phyloP scores from a whole-genome alignment of 2,888 invertebrate genomes.

The Drosophila sordidula region DNA sequence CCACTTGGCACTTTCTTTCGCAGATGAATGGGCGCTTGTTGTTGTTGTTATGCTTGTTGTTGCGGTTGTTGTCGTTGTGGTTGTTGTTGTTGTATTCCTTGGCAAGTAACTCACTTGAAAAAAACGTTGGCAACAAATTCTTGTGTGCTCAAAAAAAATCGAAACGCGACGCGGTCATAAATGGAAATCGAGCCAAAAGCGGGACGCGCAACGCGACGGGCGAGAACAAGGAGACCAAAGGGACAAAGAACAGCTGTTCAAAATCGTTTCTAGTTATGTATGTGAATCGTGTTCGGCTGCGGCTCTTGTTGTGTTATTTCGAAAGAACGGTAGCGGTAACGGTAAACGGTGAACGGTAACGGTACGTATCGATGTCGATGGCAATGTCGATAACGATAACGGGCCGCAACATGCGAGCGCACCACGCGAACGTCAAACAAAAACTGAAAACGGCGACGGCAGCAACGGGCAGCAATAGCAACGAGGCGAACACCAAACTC shows the following conservation, averaged over 20 bases:
- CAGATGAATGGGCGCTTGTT: slow-evolving; percentile 1
- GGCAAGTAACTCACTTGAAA: slow-evolving; percentile 61
- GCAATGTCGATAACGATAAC: slow-evolving; percentile 51
- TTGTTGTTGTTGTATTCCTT: slow-evolving; percentile 46
- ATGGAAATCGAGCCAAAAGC: neutral
- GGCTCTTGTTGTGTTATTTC: slow-evolving; percentile 1
- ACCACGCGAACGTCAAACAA: slow-evolving; percentile 77
- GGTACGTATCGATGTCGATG: slow-evolving; percentile 36
- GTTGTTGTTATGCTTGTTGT: slow-evolving; percentile 6
- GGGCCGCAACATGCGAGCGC: slow-evolving; percentile 62
- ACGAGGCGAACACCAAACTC: slow-evolving; percentile 41
- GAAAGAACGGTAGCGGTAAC: slow-evolving; percentile 17
- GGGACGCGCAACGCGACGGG: slow-evolving; percentile 35
- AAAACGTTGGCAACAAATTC: slow-evolving; percentile 63
- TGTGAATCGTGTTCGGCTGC: slow-evolving; percentile 3
- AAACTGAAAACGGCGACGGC: slow-evolving; percentile 68
- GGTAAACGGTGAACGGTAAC: slow-evolving; percentile 13
- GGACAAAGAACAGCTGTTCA: slow-evolving; percentile 39
- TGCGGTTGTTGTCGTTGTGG: slow-evolving; percentile 9
- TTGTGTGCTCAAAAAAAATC: slow-evolving; percentile 56
- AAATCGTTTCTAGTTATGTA: slow-evolving; percentile 6
- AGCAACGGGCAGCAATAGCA: slow-evolving; percentile 50
- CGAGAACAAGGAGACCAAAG: neutral
- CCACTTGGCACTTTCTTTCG: slow-evolving; percentile 44
- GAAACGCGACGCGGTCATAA: slow-evolving; percentile 23